A percentile compares a stretch with the other conserved stretches of the same genome.
Evolutionary conservation across 2,797 vertebrate genomes (phyloP).

Genomic region (Astyanax mexicanus): DNA sequence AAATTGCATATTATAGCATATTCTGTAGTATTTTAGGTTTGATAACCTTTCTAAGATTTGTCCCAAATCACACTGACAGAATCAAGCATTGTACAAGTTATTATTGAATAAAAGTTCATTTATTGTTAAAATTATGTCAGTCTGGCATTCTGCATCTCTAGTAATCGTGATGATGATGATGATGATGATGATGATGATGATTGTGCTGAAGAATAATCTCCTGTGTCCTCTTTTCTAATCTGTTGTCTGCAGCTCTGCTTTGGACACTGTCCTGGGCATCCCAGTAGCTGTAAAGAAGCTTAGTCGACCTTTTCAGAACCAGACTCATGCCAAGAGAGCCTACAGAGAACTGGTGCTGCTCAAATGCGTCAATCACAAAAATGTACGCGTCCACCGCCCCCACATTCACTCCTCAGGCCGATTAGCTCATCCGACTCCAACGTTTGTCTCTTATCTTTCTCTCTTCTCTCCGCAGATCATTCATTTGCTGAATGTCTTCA

Average conservation of each 20-base stretch:
- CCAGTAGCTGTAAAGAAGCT: conserved; percentile 97
- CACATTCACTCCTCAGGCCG: conserved; percentile 1
- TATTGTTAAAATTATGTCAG: too few species aligned
- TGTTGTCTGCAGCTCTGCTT: conserved; percentile 85
- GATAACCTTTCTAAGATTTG: too few species aligned
- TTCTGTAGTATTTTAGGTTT: too few species aligned
- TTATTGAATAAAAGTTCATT: too few species aligned
- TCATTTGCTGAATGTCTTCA: conserved; percentile 97
- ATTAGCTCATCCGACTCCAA: neutral
- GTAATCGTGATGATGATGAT: neutral
- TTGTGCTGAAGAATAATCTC: neutral
- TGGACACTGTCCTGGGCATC: conserved; percentile 90
- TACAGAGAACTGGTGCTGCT: conserved; percentile 96
- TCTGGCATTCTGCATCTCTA: neutral
- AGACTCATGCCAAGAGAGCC: conserved; percentile 95
- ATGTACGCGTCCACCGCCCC: conserved; percentile 78
- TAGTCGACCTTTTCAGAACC: conserved; percentile 96
- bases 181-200: too few species aligned
- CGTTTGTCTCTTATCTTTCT: neutral
- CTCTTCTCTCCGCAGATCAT: conserved; percentile 86
- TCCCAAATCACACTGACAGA: too few species aligned
- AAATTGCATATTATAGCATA: too few species aligned
- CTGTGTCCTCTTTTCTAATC: neutral
- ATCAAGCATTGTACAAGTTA: too few species aligned
- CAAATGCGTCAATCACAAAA: conserved; percentile 99